Evolutionary conservation across 1,140 invertebrate species (phyloP).

Genomic region (Drosophila nigromelanica): DNA sequence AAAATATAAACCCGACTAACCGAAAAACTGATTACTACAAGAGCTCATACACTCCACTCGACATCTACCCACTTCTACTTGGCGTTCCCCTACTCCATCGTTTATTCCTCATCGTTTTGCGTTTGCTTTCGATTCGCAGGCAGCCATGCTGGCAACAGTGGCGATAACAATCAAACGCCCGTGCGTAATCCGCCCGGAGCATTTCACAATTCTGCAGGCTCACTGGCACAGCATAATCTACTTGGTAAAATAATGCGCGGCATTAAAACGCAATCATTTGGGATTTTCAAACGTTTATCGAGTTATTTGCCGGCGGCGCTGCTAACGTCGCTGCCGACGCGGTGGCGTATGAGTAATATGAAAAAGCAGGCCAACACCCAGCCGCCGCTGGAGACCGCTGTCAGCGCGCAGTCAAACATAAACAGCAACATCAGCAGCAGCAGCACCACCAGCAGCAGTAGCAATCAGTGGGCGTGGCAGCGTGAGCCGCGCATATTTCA

Average conservation of each 20-base stretch:
- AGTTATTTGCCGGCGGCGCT: conserved; percentile 68
- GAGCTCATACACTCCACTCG: conserved; percentile 13
- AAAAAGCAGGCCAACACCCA: conserved; percentile 44
- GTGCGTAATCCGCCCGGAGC: conserved; percentile 84
- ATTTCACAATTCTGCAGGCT: conserved; percentile 83
- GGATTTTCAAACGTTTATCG: conserved; percentile 84
- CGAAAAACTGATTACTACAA: conserved; percentile 75
- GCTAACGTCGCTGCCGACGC: conserved; percentile 40
- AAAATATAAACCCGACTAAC: conserved; percentile 79
- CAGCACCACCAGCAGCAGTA: conserved; percentile 16
- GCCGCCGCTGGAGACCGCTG: conserved; percentile 63
- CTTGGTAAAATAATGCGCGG: conserved; percentile 82
- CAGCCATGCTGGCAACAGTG: conserved; percentile 74
- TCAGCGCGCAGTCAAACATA: conserved; percentile 47
- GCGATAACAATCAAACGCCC: conserved; percentile 83
- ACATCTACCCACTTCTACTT: background rate
- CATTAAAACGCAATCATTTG: conserved; percentile 84
- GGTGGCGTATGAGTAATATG: conserved; percentile 80
- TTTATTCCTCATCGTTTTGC: background rate
- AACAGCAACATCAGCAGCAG: conserved; percentile 22
- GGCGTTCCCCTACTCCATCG: background rate
- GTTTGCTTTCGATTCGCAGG: conserved; percentile 47
- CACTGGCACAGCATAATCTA: conserved; percentile 83
- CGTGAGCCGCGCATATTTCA: conserved; percentile 62
- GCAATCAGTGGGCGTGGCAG: conserved; percentile 54